Evolutionary conservation across 2,888 invertebrate genomes (phyloP).

Genomic region (Pinctada fucata): DNA sequence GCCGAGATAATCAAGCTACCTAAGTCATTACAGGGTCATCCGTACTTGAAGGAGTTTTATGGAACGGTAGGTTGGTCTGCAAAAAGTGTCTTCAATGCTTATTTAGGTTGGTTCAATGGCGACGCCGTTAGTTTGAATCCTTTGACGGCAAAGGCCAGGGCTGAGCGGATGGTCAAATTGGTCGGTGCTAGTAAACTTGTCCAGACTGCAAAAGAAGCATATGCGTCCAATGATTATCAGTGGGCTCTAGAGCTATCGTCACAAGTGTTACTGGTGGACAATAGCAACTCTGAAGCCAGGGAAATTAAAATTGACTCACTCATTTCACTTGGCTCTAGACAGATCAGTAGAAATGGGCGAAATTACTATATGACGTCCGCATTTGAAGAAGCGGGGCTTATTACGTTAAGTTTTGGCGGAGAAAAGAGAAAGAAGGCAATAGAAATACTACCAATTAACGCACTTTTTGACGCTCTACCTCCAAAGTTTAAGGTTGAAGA

Average conservation of each 20-base stretch:
- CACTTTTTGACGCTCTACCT: slow-evolving; percentile 51
- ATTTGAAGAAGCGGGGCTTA: slow-evolving; percentile 55
- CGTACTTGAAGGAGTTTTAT: slow-evolving; percentile 67
- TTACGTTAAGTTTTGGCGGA: slow-evolving; percentile 29
- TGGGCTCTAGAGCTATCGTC: slow-evolving; percentile 67
- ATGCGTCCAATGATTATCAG: slow-evolving; percentile 57
- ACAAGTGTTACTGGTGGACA: slow-evolving; percentile 45
- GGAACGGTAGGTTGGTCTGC: slow-evolving; percentile 70
- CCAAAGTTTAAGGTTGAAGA: slow-evolving; percentile 51
- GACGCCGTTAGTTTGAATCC: slow-evolving; percentile 61
- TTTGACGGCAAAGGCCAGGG: slow-evolving; percentile 53
- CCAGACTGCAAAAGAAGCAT: slow-evolving; percentile 51
- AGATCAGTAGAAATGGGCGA: slow-evolving; percentile 63
- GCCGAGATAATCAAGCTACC: slow-evolving; percentile 61
- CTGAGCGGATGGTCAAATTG: slow-evolving; percentile 55
- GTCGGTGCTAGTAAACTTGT: slow-evolving; percentile 44
- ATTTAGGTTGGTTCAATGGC: slow-evolving; percentile 64
- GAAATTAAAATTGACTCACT: slow-evolving; percentile 57
- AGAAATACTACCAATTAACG: slow-evolving; percentile 41
- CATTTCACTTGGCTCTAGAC: slow-evolving; percentile 52
- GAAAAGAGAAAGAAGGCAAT: slow-evolving; percentile 33
- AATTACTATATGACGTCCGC: slow-evolving; percentile 68
- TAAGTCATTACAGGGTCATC: slow-evolving; percentile 52
- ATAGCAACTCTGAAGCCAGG: slow-evolving; percentile 48
- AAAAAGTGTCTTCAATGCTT: slow-evolving; percentile 57